Evolutionary conservation across 2,888 invertebrate genomes (phyloP).

Genomic region (Flexamia atlantica): DNA sequence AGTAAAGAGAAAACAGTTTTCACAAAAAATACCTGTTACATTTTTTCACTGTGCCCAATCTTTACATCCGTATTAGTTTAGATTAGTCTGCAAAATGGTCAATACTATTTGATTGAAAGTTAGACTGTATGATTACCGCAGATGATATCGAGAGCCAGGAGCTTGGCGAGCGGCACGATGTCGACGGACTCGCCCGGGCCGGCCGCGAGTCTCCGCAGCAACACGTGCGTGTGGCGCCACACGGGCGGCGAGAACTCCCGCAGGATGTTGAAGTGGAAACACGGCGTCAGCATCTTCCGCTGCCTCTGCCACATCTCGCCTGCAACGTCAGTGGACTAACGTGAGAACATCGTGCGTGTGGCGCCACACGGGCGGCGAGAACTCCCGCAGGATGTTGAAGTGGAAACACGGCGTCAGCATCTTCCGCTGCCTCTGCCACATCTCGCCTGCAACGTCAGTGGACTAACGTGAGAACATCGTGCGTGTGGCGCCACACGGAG

Average conservation of each 20-base stretch:
- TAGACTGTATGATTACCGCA: constrained; percentile 73
- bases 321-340: constrained; percentile 5
- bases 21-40: too few relatives aligned
- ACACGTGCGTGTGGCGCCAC: constrained; percentile 70
- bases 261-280: constrained; percentile 73
- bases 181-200: constrained; percentile 71
- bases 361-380: constrained; percentile 70
- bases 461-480: constrained; percentile 48
- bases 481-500: constrained; percentile 70
- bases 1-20: too few relatives aligned
- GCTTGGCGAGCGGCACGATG: constrained; percentile 73
- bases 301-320: constrained; percentile 50
- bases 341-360: constrained; percentile 68
- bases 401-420: constrained; percentile 74
- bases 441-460: constrained; percentile 14
- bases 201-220: constrained; percentile 71
- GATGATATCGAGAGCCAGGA: constrained; percentile 73
- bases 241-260: constrained; percentile 72
- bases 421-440: constrained; percentile 70
- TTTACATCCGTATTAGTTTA: too few relatives aligned
- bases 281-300: constrained; percentile 73
- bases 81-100: too few relatives aligned
- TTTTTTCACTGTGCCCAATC: too few relatives aligned
- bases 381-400: constrained; percentile 72
- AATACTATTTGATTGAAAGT: too few relatives aligned